phyloP scores from a whole-genome alignment of 1,140 invertebrate genomes.

The Wasmannia auropunctata region DNA sequence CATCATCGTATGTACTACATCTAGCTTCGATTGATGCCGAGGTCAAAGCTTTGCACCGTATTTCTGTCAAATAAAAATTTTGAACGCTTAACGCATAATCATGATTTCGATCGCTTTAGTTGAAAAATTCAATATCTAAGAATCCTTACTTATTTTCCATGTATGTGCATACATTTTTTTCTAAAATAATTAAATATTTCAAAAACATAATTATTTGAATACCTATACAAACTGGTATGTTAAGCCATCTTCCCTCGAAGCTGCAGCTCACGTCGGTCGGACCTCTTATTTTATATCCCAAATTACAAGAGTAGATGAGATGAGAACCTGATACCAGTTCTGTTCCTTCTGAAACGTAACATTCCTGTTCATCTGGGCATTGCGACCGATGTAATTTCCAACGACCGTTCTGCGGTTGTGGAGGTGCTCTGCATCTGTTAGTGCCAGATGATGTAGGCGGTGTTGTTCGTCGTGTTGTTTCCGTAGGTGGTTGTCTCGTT shows the following conservation, averaged over 20 bases:
- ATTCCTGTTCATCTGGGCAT: slow-evolving; percentile 67
- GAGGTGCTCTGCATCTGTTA: slow-evolving; percentile 77
- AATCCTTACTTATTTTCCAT: neutral
- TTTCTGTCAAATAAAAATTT: slow-evolving; percentile 72
- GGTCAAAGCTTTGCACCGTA: slow-evolving; percentile 74
- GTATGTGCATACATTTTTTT: neutral
- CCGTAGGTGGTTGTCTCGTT: neutral
- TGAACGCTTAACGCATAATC: slow-evolving; percentile 24
- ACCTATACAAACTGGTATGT: too few relatives aligned
- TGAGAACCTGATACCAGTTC: slow-evolving; percentile 72
- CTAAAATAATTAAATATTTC: slow-evolving; percentile 3
- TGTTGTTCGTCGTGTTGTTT: neutral
- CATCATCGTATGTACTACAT: slow-evolving; percentile 70
- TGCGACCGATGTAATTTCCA: slow-evolving; percentile 76
- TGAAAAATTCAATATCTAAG: neutral
- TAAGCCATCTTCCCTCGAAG: slow-evolving; percentile 77
- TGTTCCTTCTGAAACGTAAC: slow-evolving; percentile 55
- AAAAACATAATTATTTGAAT: slow-evolving; percentile 36
- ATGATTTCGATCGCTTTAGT: neutral
- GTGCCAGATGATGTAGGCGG: neutral
- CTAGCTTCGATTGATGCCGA: slow-evolving; percentile 68
- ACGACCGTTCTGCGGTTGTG: slow-evolving; percentile 76
- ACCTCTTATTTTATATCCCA: slow-evolving; percentile 73
- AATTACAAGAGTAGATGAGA: slow-evolving; percentile 78
- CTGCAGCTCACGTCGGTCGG: slow-evolving; percentile 74